Conservation (phyloP, 2,888 invertebrate genomes). For the Chalcis sispes region DNA sequence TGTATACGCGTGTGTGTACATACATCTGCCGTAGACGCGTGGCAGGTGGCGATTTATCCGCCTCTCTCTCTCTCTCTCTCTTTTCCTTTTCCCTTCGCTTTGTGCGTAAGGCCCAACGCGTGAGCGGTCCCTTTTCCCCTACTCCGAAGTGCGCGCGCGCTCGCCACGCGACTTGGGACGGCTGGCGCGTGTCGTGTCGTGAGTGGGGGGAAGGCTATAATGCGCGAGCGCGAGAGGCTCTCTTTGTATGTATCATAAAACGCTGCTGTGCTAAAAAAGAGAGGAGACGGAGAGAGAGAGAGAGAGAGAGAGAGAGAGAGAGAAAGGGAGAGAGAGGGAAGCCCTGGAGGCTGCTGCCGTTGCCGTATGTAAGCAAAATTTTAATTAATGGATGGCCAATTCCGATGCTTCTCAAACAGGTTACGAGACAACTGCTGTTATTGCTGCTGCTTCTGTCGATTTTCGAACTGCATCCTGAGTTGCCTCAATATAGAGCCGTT, state of each 20-base stretch:
- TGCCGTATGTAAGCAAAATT: neutral
- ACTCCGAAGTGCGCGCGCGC: neutral
- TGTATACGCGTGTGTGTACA: neutral
- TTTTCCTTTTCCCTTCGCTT: neutral
- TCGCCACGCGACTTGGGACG: constrained; percentile 36
- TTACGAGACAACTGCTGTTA: neutral
- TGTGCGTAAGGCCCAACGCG: constrained; percentile 16
- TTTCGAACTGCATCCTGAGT: too few species aligned
- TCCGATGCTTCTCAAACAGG: neutral
- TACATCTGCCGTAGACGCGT: constrained; percentile 37
- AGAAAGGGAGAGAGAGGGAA: neutral
- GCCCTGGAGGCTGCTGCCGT: constrained; percentile 27
- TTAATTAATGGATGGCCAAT: too few species aligned
- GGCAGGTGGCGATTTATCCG: constrained; percentile 43
- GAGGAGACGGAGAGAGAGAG: neutral
- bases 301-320: neutral
- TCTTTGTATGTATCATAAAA: neutral
- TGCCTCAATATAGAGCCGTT: too few species aligned
- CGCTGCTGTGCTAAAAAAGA: neutral
- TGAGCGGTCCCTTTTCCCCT: constrained; percentile 15
- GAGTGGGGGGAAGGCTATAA: neutral
- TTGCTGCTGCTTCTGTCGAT: neutral
- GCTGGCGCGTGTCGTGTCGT: constrained; percentile 28
- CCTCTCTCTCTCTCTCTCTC: constrained; percentile 10
- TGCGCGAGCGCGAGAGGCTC: neutral